These are phyloP conservation scores for Argya squamiceps DNA, from an alignment of 2,797 vertebrate species.

Conservation along the genomic window DNA sequence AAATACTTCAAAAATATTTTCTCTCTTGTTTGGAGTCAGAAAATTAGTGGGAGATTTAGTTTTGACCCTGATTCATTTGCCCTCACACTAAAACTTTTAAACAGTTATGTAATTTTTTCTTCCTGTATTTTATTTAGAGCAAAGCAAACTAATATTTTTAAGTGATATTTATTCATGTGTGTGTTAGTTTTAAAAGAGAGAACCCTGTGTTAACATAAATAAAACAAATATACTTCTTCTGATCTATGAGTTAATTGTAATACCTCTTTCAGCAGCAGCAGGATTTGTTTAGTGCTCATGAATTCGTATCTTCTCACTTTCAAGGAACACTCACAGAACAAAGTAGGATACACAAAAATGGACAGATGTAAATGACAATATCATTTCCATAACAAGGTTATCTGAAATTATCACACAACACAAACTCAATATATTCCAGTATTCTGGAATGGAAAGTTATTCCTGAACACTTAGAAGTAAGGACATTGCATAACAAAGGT, in stretches of 20 bases:
- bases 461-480: background rate
- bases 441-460: background rate
- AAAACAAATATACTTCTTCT: background rate
- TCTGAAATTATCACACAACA: background rate
- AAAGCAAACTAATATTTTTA: background rate
- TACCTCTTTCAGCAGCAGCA: background rate
- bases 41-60: background rate
- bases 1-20: background rate
- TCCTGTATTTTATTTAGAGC: background rate
- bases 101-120: rapidly evolving
- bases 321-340: background rate
- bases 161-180: background rate
- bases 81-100: background rate
- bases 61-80: background rate
- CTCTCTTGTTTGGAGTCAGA: background rate
- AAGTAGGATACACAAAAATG: background rate
- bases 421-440: background rate
- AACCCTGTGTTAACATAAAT: background rate
- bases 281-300: background rate
- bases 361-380: background rate
- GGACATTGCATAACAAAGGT: rapidly evolving
- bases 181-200: background rate
- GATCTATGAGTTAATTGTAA: background rate
- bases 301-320: background rate
- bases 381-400: background rate